Conservation (phyloP, 1,140 invertebrate species). For the Cotesia vestalis region DNA sequence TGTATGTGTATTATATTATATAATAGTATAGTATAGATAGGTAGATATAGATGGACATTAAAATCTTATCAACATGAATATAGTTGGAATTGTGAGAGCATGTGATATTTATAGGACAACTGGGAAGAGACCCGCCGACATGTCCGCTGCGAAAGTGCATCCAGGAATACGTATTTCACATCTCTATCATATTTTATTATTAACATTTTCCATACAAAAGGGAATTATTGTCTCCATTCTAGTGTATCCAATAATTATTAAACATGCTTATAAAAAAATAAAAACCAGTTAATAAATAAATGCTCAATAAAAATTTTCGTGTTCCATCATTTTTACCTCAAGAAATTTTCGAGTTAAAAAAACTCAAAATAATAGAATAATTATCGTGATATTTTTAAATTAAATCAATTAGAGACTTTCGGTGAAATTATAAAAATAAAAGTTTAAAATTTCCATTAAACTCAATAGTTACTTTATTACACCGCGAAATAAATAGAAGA, state of each 20-base stretch:
- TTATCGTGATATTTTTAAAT: too few species aligned
- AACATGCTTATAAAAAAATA: not conserved
- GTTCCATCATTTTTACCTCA: too few species aligned
- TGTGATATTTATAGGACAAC: constrained; percentile 25
- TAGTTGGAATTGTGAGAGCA: constrained; percentile 21
- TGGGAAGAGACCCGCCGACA: not conserved
- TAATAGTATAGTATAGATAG: not conserved
- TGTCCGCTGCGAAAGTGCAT: not conserved
- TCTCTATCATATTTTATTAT: not conserved
- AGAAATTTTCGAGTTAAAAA: too few species aligned
- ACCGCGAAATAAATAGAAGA: too few species aligned
- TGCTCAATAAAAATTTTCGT: too few species aligned
- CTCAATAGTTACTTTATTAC: too few species aligned
- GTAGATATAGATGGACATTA: constrained; percentile 18
- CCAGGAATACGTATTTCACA: not conserved
- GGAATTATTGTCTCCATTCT: not conserved
- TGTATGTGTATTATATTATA: constrained; percentile 1
- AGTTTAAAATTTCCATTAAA: too few species aligned
- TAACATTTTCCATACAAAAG: not conserved
- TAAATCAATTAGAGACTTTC: too few species aligned
- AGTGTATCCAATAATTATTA: not conserved
- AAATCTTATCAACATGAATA: constrained; percentile 25
- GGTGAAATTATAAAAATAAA: too few species aligned
- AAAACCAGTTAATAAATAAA: not conserved
- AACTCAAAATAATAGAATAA: too few species aligned